A percentile compares a stretch with the other conserved stretches of the same genome.
phyloP scores from a whole-genome alignment of 2,888 invertebrate species.

The Epicampocera succincta region DNA sequence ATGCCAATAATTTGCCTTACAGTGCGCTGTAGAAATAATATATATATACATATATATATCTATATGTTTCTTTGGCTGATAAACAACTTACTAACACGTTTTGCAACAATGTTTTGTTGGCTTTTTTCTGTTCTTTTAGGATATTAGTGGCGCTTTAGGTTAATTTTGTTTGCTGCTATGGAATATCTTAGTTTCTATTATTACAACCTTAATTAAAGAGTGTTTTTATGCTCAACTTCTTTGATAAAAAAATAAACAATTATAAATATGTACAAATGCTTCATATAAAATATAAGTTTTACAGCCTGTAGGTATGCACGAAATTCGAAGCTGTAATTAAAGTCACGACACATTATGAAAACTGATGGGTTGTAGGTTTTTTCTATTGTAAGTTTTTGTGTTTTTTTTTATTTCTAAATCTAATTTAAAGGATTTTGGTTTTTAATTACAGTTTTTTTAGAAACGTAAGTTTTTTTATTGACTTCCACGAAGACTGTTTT shows the following conservation, averaged over 20 bases:
- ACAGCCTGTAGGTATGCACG: constrained; percentile 20
- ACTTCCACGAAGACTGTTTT: too few relatives aligned
- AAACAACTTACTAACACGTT: constrained; percentile 13
- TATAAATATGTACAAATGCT: neutral
- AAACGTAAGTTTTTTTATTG: too few relatives aligned
- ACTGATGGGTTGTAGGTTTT: too few relatives aligned
- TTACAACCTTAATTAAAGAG: constrained; percentile 31
- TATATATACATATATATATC: too few relatives aligned
- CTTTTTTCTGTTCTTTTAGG: neutral
- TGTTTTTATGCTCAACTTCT: constrained; percentile 14
- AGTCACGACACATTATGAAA: neutral
- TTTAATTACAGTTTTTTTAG: too few relatives aligned
- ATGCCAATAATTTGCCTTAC: neutral
- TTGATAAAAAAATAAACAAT: constrained; percentile 1
- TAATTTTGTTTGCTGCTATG: neutral
- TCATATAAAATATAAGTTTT: too few relatives aligned
- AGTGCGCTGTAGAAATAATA: constrained; percentile 1
- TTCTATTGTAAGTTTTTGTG: too few relatives aligned
- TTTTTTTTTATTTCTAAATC: too few relatives aligned
- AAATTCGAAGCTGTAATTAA: neutral
- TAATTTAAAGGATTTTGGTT: too few relatives aligned
- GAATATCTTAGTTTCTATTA: constrained; percentile 7
- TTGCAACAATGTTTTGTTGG: too few relatives aligned
- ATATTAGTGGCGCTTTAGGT: neutral
- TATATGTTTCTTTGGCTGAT: neutral